Conservation (phyloP, 2,888 invertebrate species). For the Phymatocera aterrima region DNA sequence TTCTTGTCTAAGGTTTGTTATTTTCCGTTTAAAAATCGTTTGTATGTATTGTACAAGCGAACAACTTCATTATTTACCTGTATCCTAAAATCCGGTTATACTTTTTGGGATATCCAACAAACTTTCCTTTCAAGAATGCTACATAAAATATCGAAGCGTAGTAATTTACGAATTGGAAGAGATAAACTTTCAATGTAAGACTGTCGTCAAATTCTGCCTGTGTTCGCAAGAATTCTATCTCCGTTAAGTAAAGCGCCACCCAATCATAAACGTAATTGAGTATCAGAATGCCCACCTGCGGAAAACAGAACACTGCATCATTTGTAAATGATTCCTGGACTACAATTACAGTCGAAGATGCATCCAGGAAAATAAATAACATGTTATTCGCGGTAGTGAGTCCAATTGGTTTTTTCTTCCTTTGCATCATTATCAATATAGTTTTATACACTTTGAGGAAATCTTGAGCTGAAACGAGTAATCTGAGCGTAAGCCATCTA, state of each 20-base stretch:
- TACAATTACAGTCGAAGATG: too few species aligned
- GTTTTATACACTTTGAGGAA: too few species aligned
- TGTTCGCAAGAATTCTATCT: conserved; percentile 86
- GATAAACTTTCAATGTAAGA: conserved; percentile 89
- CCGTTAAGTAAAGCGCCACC: conserved; percentile 83
- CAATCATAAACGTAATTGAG: conserved; percentile 83
- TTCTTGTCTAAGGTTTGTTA: conserved; percentile 62
- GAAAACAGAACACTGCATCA: conserved; percentile 23
- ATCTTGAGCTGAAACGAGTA: neutral
- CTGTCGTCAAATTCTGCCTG: conserved; percentile 93
- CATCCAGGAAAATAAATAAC: too few species aligned
- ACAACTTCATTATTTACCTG: conserved; percentile 54
- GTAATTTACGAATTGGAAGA: conserved; percentile 93
- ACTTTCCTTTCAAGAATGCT: conserved; percentile 86
- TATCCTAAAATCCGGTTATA: conserved; percentile 84
- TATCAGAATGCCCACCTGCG: conserved; percentile 81
- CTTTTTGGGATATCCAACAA: conserved; percentile 86
- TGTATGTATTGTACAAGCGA: neutral
- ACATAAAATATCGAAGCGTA: conserved; percentile 93
- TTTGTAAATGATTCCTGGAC: neutral
- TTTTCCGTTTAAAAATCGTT: neutral
- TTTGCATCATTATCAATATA: too few species aligned
- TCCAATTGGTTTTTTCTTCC: too few species aligned
- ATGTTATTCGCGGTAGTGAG: too few species aligned
- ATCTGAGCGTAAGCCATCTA: neutral